phyloP scores from a whole-genome alignment of 2,888 invertebrate species.

The Cosmia pyralina region DNA sequence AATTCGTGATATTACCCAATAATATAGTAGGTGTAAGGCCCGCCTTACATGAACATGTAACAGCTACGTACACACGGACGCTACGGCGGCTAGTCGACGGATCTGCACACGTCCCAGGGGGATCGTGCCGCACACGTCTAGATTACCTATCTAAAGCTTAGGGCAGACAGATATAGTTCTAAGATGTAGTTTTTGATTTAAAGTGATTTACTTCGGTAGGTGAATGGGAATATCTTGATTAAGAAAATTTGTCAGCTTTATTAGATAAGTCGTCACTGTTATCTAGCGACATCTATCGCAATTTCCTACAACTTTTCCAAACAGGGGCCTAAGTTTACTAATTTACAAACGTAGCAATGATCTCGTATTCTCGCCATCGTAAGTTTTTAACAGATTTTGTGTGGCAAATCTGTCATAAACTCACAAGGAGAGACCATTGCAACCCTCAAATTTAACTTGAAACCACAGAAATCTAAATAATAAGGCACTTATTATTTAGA shows the following conservation, averaged over 20 bases:
- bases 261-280: neutral
- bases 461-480: too few species aligned
- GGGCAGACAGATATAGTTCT: conserved; percentile 29
- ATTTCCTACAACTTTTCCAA: neutral
- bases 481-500: too few species aligned
- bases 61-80: conserved; percentile 29
- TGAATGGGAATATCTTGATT: neutral
- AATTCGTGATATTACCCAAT: neutral
- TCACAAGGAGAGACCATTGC: too few species aligned
- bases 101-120: conserved; percentile 59
- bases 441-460: too few species aligned
- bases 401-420: too few species aligned
- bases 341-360: too few species aligned
- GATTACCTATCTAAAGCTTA: conserved; percentile 68
- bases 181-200: conserved; percentile 20
- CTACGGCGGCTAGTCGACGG: conserved; percentile 29
- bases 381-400: too few species aligned
- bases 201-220: neutral
- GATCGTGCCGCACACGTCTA: conserved; percentile 67
- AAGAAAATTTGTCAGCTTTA: neutral
- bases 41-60: conserved; percentile 4
- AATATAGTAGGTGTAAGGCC: neutral
- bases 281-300: neutral
- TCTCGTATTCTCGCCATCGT: too few species aligned
- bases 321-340: neutral